Conservation (phyloP, 2,113 vertebrate genomes). For the Ploceus nigricollis region DNA sequence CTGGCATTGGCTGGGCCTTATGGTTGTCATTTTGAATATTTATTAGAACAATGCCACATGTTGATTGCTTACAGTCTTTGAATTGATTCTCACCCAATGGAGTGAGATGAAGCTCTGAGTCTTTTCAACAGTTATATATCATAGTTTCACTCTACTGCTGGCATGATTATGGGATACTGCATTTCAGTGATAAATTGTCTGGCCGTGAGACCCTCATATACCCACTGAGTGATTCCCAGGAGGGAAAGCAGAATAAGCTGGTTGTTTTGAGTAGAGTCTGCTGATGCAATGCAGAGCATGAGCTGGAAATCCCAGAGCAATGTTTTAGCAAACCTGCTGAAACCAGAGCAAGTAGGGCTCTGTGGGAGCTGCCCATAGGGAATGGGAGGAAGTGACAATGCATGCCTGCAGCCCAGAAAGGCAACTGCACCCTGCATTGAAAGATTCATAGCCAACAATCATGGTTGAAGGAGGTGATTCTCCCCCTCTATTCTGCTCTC, state of each 20-base stretch:
- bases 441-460: neutral
- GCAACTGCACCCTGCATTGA: neutral
- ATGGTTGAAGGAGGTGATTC: neutral
- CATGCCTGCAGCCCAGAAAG: neutral
- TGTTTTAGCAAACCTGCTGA: neutral
- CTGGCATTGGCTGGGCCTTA: conserved; percentile 41
- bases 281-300: neutral
- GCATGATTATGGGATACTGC: neutral
- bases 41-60: conserved; percentile 50
- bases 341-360: neutral
- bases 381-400: neutral
- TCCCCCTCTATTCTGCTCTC: neutral
- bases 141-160: neutral
- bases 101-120: neutral
- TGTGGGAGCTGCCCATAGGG: neutral
- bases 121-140: conserved; percentile 3
- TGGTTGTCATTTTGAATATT: conserved; percentile 46
- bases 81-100: conserved; percentile 21
- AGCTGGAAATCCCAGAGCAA: neutral
- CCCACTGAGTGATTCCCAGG: neutral
- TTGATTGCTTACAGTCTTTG: conserved; percentile 39
- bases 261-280: neutral
- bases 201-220: neutral
- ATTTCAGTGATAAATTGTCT: neutral
- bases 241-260: neutral